phyloP scores from a whole-genome alignment of 2,113 vertebrate species.

The Arvicanthis niloticus region DNA sequence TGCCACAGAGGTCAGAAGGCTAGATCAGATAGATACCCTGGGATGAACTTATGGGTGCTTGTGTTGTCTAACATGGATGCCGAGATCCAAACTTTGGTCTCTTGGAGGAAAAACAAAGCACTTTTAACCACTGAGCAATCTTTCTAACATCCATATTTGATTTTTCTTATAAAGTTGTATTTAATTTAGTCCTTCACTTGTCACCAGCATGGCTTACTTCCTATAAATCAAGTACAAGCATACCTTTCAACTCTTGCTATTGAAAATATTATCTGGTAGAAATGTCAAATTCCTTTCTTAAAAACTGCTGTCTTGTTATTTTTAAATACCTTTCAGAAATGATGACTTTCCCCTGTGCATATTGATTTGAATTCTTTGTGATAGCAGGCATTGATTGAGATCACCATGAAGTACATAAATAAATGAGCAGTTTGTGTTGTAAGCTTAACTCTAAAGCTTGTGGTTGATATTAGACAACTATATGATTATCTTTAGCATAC shows the following conservation, averaged over 20 bases:
- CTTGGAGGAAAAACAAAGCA: neutral
- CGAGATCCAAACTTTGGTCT: neutral
- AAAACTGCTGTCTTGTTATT: conserved; percentile 13
- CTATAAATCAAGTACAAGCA: conserved; percentile 35
- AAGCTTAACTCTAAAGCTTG: neutral
- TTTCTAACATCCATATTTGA: conserved; percentile 13
- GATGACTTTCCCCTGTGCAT: neutral
- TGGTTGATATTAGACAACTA: neutral
- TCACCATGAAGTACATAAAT: neutral
- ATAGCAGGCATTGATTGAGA: neutral
- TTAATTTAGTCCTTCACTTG: conserved; percentile 50
- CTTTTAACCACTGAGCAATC: neutral
- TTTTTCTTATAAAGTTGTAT: conserved; percentile 27
- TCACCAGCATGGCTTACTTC: conserved; percentile 18
- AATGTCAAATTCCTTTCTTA: conserved; percentile 39
- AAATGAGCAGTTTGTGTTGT: neutral
- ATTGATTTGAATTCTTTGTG: neutral
- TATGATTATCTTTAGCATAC: neutral
- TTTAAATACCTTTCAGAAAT: conserved; percentile 15
- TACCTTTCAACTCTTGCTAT: conserved; percentile 25
- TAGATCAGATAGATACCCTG: neutral
- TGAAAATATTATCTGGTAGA: conserved; percentile 1
- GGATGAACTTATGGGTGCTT: neutral
- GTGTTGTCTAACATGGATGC: neutral
- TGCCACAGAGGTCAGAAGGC: too few relatives aligned